Conservation (phyloP, 2,113 vertebrate genomes). For the Scolopax mira region DNA sequence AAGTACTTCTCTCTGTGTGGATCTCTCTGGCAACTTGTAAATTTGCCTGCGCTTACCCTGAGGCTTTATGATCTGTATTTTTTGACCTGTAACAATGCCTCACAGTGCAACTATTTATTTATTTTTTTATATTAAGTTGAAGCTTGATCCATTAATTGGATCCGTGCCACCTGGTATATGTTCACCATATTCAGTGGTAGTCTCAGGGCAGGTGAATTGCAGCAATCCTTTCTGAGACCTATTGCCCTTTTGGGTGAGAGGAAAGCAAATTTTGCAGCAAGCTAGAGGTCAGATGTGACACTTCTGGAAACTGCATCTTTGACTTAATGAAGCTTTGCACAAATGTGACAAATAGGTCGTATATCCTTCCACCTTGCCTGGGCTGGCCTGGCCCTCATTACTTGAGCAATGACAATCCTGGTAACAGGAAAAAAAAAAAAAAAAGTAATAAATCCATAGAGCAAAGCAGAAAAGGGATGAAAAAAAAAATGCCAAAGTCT, state of each 20-base stretch:
- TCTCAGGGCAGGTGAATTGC: fast-evolving
- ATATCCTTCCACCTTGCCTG: background rate
- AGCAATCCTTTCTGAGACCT: background rate
- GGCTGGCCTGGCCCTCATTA: background rate
- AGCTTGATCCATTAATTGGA: background rate
- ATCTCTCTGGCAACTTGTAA: background rate
- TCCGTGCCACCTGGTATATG: background rate
- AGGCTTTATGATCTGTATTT: background rate
- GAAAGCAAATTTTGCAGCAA: background rate
- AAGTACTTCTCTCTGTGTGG: background rate
- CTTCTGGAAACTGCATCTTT: background rate
- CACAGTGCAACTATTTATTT: background rate
- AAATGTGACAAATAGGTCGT: background rate
- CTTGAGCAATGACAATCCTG: background rate
- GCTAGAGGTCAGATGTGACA: background rate
- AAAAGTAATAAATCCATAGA: background rate
- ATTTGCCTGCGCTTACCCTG: background rate
- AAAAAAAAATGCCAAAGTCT: background rate
- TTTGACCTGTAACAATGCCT: background rate
- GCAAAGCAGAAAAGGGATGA: background rate
- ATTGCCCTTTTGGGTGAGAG: background rate
- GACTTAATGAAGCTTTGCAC: background rate
- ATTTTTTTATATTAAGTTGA: background rate
- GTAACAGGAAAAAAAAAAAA: background rate
- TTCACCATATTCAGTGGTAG: background rate